These are phyloP conservation scores for Anableps anableps DNA, from an alignment of 2,797 vertebrate species.

Conservation along the genomic window DNA sequence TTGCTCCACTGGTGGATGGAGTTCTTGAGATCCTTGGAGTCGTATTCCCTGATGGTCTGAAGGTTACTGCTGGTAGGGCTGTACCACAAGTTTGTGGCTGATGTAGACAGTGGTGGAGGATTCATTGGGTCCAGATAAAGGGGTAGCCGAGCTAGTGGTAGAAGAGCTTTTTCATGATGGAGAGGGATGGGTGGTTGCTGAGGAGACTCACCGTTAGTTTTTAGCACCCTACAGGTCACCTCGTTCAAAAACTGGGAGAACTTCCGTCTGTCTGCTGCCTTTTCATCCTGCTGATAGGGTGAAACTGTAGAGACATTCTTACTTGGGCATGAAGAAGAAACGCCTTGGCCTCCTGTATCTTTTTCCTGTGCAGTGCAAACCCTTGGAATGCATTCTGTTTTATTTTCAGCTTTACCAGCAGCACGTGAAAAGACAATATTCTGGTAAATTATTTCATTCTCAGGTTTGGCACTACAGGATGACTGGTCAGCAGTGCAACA, in stretches of 20 bases:
- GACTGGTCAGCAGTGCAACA: constrained; percentile 35
- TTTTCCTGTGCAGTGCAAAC: constrained; percentile 42
- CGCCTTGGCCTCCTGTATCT: constrained; percentile 61
- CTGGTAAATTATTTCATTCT: constrained; percentile 73
- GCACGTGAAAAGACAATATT: constrained; percentile 63
- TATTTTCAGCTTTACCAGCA: constrained; percentile 43
- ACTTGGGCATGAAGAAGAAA: constrained; percentile 53
- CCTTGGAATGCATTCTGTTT: constrained; percentile 18
- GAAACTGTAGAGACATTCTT: constrained; percentile 60
- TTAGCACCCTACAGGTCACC: constrained; percentile 86
- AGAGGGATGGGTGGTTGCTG: constrained; percentile 73
- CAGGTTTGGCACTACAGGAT: constrained; percentile 22
- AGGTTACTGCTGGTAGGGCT: constrained; percentile 62
- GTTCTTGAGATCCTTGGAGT: constrained; percentile 57
- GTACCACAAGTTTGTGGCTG: constrained; percentile 54
- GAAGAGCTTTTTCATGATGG: constrained; percentile 46
- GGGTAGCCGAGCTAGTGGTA: constrained; percentile 26
- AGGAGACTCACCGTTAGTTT: constrained; percentile 75
- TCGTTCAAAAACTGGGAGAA: constrained; percentile 95
- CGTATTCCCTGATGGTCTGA: constrained; percentile 62
- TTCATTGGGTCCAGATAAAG: constrained; percentile 35
- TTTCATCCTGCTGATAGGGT: constrained; percentile 67
- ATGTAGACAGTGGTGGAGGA: constrained; percentile 5
- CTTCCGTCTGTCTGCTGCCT: constrained; percentile 83
- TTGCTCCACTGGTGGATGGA: constrained; percentile 76